phyloP scores from a whole-genome alignment of 2,797 vertebrate species.

The Coracias cyanogaster region DNA sequence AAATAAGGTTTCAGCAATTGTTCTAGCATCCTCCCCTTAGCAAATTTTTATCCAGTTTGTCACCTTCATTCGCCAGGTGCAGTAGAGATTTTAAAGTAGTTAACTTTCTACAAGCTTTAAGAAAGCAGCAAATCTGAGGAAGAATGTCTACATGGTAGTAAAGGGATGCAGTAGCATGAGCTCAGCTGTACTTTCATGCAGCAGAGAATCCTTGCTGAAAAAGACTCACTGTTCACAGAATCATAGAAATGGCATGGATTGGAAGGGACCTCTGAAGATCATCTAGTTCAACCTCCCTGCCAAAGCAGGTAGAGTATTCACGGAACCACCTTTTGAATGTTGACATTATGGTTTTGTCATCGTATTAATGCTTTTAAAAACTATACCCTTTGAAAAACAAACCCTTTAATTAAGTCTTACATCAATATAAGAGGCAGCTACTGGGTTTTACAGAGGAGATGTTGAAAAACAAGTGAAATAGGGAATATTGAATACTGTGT shows the following conservation, averaged over 20 bases:
- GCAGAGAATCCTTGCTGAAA: neutral
- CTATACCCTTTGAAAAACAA: neutral
- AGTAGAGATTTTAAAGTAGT: neutral
- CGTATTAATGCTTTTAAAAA: neutral
- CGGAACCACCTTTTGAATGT: neutral
- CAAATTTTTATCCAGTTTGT: neutral
- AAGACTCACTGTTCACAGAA: neutral
- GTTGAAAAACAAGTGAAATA: neutral
- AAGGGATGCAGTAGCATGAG: rapidly evolving
- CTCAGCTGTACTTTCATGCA: neutral
- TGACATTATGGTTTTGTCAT: neutral
- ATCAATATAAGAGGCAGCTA: neutral
- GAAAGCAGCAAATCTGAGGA: neutral
- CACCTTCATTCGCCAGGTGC: neutral
- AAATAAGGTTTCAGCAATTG: neutral
- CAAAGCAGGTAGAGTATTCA: neutral
- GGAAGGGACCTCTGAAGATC: too few species aligned
- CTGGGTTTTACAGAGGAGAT: neutral
- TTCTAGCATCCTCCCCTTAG: neutral
- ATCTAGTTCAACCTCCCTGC: too few species aligned
- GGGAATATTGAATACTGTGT: neutral
- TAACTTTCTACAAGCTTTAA: neutral
- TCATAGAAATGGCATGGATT: too few species aligned
- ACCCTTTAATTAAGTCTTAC: neutral
- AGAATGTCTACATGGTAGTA: neutral